A percentile compares a stretch with the other conserved stretches of the same genome.
Conservation (phyloP, 2,113 vertebrate species). For the Upupa epops region DNA sequence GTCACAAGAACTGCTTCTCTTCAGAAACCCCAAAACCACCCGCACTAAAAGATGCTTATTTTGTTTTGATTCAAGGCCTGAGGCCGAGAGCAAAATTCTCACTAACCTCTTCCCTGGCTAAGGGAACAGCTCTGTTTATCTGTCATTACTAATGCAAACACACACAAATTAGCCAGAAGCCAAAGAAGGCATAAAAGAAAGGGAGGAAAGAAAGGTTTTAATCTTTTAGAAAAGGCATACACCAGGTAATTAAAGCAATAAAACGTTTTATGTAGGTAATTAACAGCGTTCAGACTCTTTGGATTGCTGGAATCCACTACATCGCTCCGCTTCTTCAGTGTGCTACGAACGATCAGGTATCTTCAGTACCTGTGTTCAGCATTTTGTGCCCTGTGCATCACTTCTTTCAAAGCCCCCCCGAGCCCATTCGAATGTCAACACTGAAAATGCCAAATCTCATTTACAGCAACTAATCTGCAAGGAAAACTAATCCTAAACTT, state of each 20-base stretch:
- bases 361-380: background rate
- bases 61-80: background rate
- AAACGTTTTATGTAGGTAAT: background rate
- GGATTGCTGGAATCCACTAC: background rate
- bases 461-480: background rate
- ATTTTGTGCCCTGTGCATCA: background rate
- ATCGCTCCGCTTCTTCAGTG: background rate
- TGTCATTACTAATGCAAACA: background rate
- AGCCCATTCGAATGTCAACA: constrained; percentile 5
- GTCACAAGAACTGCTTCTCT: background rate
- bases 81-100: background rate
- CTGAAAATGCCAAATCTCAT: constrained; percentile 22
- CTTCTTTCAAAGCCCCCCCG: background rate
- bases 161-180: background rate
- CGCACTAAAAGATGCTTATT: background rate
- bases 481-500: background rate
- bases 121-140: background rate
- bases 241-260: background rate
- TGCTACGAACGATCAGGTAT: background rate
- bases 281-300: background rate
- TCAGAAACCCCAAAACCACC: background rate
- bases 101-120: background rate
- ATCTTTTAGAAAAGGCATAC: background rate
- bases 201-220: background rate
- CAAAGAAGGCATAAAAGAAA: background rate